A percentile compares a stretch with the other conserved stretches of the same genome.
Evolutionary conservation across 2,888 invertebrate genomes (phyloP).

Genomic region (Trissolcus brochymenae): DNA sequence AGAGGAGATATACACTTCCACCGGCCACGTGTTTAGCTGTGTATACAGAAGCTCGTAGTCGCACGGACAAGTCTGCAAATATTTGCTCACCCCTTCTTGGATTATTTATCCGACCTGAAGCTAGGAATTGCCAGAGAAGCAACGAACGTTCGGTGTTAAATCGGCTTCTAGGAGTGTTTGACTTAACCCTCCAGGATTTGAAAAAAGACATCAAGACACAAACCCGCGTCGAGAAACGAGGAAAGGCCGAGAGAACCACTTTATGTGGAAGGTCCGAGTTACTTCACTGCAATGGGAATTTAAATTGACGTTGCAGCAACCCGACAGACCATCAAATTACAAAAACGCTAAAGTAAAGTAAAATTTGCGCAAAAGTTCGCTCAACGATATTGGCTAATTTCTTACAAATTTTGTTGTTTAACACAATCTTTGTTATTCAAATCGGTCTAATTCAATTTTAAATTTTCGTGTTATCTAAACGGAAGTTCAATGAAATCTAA

Average conservation of each 20-base stretch:
- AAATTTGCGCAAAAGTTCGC: slow-evolving; percentile 2
- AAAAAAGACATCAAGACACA: slow-evolving; percentile 38
- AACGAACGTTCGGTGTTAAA: slow-evolving; percentile 52
- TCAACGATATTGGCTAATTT: neutral
- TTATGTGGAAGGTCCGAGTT: slow-evolving; percentile 35
- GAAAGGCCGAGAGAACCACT: slow-evolving; percentile 18
- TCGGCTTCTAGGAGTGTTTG: slow-evolving; percentile 50
- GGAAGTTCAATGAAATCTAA: too few species aligned
- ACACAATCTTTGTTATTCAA: too few species aligned
- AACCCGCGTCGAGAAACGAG: slow-evolving; percentile 10
- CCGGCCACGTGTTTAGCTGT: slow-evolving; percentile 10
- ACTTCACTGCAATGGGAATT: slow-evolving; percentile 25
- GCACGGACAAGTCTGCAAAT: slow-evolving; percentile 59
- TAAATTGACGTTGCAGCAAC: slow-evolving; percentile 16
- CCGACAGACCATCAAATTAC: slow-evolving; percentile 10
- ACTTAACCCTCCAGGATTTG: slow-evolving; percentile 44
- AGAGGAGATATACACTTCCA: slow-evolving; percentile 31
- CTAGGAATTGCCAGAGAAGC: slow-evolving; percentile 58
- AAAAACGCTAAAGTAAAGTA: neutral
- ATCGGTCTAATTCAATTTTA: too few species aligned
- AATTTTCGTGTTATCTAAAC: too few species aligned
- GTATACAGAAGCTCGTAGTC: slow-evolving; percentile 11
- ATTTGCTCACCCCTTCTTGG: slow-evolving; percentile 64
- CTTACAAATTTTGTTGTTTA: too few species aligned
- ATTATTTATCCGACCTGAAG: slow-evolving; percentile 64